A percentile compares a stretch with the other conserved stretches of the same genome.
Conservation (phyloP, 2,797 vertebrate species). For the Gallirallus australis region DNA sequence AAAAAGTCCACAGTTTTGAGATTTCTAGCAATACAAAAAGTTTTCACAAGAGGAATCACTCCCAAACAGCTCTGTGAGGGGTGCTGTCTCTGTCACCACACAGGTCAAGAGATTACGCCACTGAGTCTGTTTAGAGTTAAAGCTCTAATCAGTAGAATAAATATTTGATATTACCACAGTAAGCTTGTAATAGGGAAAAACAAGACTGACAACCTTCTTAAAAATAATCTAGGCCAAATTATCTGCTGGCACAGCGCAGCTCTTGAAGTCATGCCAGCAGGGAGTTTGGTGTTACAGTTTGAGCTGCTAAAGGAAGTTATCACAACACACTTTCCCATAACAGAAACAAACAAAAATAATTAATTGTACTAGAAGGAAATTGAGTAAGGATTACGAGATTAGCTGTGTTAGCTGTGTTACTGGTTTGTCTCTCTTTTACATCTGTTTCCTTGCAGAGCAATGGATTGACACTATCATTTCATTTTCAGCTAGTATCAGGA, state of each 20-base stretch:
- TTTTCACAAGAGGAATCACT: not conserved
- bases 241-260: slow-evolving; percentile 49
- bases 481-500: not conserved
- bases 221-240: slow-evolving; percentile 68
- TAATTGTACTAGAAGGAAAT: slow-evolving; percentile 15
- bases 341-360: slow-evolving; percentile 49
- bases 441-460: not conserved
- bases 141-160: slow-evolving; percentile 30
- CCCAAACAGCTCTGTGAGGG: not conserved
- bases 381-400: not conserved
- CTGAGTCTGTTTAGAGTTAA: slow-evolving; percentile 3
- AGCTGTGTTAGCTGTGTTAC: not conserved
- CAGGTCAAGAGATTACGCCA: slow-evolving; percentile 4
- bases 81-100: not conserved
- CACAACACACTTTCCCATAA: slow-evolving; percentile 15
- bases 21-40: not conserved
- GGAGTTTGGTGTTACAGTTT: slow-evolving; percentile 54
- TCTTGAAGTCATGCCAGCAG: slow-evolving; percentile 56
- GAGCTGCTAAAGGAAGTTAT: slow-evolving; percentile 40
- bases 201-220: slow-evolving; percentile 56
- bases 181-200: not conserved
- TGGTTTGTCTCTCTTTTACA: not conserved
- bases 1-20: not conserved
- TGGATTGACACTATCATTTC: not conserved
- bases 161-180: slow-evolving; percentile 23